Base-by-base conservation (phyloP, 2,797 vertebrate genomes). In the Chromobotia macracanthus region DNA sequence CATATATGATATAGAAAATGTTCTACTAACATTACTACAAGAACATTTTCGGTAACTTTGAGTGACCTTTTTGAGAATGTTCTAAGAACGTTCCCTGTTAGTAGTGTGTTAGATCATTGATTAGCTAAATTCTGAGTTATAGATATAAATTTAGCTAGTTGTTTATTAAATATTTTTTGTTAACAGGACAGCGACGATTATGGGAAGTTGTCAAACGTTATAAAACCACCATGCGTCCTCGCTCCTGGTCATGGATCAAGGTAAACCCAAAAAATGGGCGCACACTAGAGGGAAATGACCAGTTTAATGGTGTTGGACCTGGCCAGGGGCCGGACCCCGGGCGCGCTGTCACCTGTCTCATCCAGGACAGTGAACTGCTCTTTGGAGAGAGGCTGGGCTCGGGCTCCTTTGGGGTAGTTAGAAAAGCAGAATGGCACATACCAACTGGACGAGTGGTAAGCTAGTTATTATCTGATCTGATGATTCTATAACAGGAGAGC, bases 351-450 rank as follows among this genome's bases (percentile, higher is more conserved):
- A 95, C 95, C 0, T 91, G 90, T 86, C 91, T 97, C 66, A 96
- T 97, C 86, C 94, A 95, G 68, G 95, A 96, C 82, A 87, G 82
- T n/a, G 95, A 96, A 76, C 89, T 97, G 82, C 11, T 84, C 23
- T 88, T 95, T 80, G 90, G 86, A 0, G 95, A 97, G 82, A 93
- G 90, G 65, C 86, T 97, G 75, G 96, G 96, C 18, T 94, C 94
- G 0, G 96, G 96, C 12, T 96, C 95, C 82, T 97, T 96, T 5
- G 96, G 96, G 0, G 93, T 96, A 78, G 96, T 97, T 67, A 93
- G 87, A 79, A 93, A 88, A 60, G 96, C 92, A 3, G 92, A 95
- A 53, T 97, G 96, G 96, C 92, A 91, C 5, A 87, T 93, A 0
- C 92, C 94, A 0, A 87, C 86, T 0, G 96, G 95, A 1, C 89